Percentiles rank a stretch among this genome's conserved stretches.
These are phyloP conservation scores for Encarsia formosa DNA, from an alignment of 2,888 invertebrate genomes.

Conservation along the genomic window DNA sequence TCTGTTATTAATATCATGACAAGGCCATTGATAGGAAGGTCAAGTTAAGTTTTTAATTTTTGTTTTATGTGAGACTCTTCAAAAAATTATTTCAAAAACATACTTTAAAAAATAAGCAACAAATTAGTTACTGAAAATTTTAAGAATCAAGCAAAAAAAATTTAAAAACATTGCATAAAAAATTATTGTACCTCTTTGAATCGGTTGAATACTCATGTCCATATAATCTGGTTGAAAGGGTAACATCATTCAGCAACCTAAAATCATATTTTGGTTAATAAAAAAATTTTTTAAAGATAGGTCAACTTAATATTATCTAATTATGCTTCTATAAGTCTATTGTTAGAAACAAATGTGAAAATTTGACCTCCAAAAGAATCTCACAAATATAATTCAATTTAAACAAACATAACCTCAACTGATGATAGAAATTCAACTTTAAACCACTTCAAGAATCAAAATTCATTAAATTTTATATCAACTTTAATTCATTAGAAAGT, in stretches of 20 bases:
- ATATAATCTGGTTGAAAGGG: constrained; percentile 39
- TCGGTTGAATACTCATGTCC: constrained; percentile 42
- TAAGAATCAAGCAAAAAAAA: no score
- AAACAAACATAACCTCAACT: constrained; percentile 18
- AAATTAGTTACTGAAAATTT: no score
- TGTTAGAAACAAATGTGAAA: not conserved
- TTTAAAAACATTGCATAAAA: not conserved
- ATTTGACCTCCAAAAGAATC: not conserved
- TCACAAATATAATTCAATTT: not conserved
- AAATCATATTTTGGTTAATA: constrained; percentile 28
- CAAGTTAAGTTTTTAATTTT: not conserved
- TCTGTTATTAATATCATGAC: not conserved
- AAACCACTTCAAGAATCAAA: not conserved
- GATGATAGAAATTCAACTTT: not conserved
- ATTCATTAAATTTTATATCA: no score
- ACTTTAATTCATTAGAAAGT: no score
- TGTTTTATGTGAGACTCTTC: no score
- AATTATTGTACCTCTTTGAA: constrained; percentile 38
- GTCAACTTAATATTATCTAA: not conserved
- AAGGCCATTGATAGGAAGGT: not conserved
- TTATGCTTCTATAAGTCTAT: not conserved
- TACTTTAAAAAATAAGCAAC: no score
- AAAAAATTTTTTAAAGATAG: not conserved
- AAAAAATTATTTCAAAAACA: no score
- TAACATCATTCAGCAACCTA: constrained; percentile 41